Base-by-base conservation (phyloP, 2,888 invertebrate genomes). In the Catocala sponsa region DNA sequence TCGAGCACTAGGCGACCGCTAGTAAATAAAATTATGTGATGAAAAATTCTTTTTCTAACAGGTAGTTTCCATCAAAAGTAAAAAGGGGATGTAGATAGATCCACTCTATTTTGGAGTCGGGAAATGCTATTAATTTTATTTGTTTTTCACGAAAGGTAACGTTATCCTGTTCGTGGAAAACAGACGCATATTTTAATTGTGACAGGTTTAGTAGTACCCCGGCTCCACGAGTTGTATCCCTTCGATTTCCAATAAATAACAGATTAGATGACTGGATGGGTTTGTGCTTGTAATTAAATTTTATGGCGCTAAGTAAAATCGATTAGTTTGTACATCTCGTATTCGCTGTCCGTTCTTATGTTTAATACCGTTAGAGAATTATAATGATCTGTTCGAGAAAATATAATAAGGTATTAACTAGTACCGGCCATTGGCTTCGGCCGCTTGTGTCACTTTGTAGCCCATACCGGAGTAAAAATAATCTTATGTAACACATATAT, bases 261-360 rank as follows among this genome's bases (percentile, higher is more conserved):
- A 79, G 87, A 88, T 91, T 87, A 90, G 83, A 83, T 75, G 86
- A 85, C 71, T 75, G 42, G 33, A 72, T 76, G 72, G 77, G 73
- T 70, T 70, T 70, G 66, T 68, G 72, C 65, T 68, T 70, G 79
- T 89, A 89, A 91, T 90, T 89, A 88, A 87, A 88, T 87, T 90
- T 87, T 89, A 91, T 88, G 85, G 74, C 80, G 52, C 61, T 82
- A 86, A 88, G 85, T 87, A 82, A 83, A 87, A 90, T 89, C 82
- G 78, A 90, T 86, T 85, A 83, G 79, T 79, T 79, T 80, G 81
- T 84, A 82, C 75, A 67, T 47, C 32, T 47, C 11, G 12, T 52
- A 52, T 38, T 38, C 35, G 6, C 1, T 38, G 35, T 6, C 4
- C 4, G 25, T 38, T 6, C 35, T 38, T 38, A 9, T 38, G 35